Evolutionary conservation across 2,113 vertebrate genomes (phyloP).

Genomic region (Melanerpes formicivorus): DNA sequence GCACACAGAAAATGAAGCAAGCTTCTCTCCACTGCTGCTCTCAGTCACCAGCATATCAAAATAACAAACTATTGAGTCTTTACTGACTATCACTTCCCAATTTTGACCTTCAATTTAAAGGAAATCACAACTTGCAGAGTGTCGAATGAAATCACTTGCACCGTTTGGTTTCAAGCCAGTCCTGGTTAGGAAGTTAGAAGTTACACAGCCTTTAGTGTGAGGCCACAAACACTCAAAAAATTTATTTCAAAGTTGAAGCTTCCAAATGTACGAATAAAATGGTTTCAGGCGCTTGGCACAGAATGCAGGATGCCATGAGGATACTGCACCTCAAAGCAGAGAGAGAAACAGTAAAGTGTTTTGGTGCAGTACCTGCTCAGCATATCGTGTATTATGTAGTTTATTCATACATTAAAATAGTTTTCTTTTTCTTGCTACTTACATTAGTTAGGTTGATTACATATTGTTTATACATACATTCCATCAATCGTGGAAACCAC

Average conservation of each 20-base stretch:
- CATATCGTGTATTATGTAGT: neutral
- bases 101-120: neutral
- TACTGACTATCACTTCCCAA: neutral
- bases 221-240: neutral
- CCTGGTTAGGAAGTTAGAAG: neutral
- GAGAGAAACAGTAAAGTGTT: neutral
- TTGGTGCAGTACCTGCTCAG: neutral
- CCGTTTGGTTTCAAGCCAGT: neutral
- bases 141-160: neutral
- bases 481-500: neutral
- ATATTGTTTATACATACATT: neutral
- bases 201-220: neutral
- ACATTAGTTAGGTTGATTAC: neutral
- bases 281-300: accelerated
- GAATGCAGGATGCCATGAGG: neutral
- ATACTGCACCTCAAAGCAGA: neutral
- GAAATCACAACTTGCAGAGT: neutral
- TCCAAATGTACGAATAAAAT: neutral
- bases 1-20: neutral
- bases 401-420: neutral
- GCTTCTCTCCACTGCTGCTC: neutral
- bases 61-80: neutral
- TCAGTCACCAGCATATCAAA: neutral
- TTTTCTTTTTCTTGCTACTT: neutral
- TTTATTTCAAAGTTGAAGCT: neutral